These are phyloP conservation scores for Leptarthrus brevirostris DNA, from an alignment of 2,888 invertebrate species.

Conservation along the genomic window DNA sequence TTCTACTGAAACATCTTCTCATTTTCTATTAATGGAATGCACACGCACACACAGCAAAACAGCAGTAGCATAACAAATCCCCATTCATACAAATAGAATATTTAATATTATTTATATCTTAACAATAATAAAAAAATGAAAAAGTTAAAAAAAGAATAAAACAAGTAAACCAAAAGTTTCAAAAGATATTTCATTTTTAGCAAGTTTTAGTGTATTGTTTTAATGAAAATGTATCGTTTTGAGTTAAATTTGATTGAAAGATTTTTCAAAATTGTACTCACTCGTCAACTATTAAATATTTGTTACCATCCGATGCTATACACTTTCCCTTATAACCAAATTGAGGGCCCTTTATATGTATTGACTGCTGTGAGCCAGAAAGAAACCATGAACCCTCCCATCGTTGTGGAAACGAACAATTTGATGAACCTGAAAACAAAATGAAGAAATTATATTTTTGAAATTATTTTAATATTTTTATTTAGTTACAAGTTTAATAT, in stretches of 20 bases:
- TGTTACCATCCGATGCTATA: conserved; percentile 86
- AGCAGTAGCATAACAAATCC: conserved; percentile 44
- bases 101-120: conserved; percentile 43
- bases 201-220: conserved; percentile 11
- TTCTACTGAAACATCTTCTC: too few relatives aligned
- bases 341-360: conserved; percentile 83
- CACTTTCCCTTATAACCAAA: conserved; percentile 89
- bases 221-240: neutral
- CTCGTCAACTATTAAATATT: conserved; percentile 89
- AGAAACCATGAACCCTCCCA: conserved; percentile 94
- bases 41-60: conserved; percentile 49
- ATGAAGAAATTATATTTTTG: too few relatives aligned
- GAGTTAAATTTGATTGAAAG: neutral
- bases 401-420: conserved; percentile 83
- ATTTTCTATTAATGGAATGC: conserved; percentile 17
- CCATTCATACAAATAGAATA: conserved; percentile 50
- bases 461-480: too few relatives aligned
- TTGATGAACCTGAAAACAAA: conserved; percentile 60
- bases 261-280: conserved; percentile 70
- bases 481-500: too few relatives aligned
- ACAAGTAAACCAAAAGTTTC: neutral
- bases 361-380: conserved; percentile 87
- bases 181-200: neutral
- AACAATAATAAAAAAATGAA: conserved; percentile 55
- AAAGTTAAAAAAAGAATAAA: conserved; percentile 56